Base-by-base conservation (phyloP, 2,113 vertebrate species). In the Empidonax alnorum region DNA sequence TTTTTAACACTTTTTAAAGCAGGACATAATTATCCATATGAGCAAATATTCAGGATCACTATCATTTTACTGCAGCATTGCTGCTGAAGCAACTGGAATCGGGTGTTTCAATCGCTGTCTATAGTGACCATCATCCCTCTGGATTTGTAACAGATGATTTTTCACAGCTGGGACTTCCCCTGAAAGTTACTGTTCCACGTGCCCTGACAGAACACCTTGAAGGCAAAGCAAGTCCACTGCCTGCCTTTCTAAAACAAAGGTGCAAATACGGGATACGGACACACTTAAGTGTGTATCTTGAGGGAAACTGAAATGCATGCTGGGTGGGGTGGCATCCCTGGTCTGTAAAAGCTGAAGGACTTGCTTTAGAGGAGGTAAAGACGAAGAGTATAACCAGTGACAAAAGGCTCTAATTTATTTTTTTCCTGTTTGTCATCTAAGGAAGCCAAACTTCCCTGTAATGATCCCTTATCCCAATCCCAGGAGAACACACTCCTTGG, bases 251-350 rank as follows among this genome's bases (percentile, higher is more conserved):
- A 37, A 94, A 84, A 69, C 31, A 52, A 76, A 56, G 15, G n/a
- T 41, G 46, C 2, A 24, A 79, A 58, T 3, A 19, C 0, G 2
- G 4, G 1, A 53, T 7, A 56, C 1, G 31, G 47, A 82, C 23
- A 14, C 10, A 5, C 13, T 11, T 31, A 4, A 20, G 18, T 6
- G 61, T 18, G 37, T n/a, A 49, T 15, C 63, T 37, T 37, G 59
- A 24, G 22, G 5, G 27, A 35, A 35, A 52, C 14, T 28, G 44
- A 47, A 71, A 55, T 3, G 7, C 0, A 0, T 2, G 4, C 12
- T 33, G 47, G 49, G 12, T n/a, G 39, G 33, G 53, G 24, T 12
- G 19, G 33, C 61, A 78, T 12, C 50, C 65, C 80, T 55, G n/a
- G 44, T 31, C 59, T 72, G n/a, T 39, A 55, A 50, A 62, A 62